Evolutionary conservation across 2,888 invertebrate species (phyloP).

Genomic region (Amaurobius ferox): DNA sequence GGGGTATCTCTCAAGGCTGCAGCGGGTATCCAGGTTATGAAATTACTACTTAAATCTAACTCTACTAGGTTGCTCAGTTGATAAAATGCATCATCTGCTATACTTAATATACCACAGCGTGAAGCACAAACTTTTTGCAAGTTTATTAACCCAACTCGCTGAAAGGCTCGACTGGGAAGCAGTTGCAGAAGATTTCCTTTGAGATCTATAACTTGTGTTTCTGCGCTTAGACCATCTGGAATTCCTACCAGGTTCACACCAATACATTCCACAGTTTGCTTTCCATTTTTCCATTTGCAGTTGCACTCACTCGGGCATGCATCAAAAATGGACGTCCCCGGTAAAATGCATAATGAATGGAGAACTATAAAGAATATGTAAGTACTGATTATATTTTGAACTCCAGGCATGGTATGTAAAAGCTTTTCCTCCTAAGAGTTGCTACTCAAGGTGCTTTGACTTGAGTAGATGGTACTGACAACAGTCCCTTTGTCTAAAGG

Average conservation of each 20-base stretch:
- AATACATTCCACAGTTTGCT: slow-evolving; percentile 73
- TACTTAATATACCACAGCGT: slow-evolving; percentile 67
- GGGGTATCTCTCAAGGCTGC: slow-evolving; percentile 71
- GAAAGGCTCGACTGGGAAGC: slow-evolving; percentile 72
- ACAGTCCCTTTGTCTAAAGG: slow-evolving; percentile 4
- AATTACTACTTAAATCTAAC: slow-evolving; percentile 74
- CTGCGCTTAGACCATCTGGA: slow-evolving; percentile 71
- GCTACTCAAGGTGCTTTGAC: background rate
- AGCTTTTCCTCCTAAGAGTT: background rate
- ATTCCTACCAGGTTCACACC: slow-evolving; percentile 67
- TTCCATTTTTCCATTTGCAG: slow-evolving; percentile 74
- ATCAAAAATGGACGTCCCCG: slow-evolving; percentile 34
- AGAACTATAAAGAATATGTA: slow-evolving; percentile 32
- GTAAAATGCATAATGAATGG: slow-evolving; percentile 19
- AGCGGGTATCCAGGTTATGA: slow-evolving; percentile 72
- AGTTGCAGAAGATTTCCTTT: slow-evolving; percentile 71
- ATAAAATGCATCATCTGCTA: slow-evolving; percentile 73
- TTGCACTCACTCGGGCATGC: slow-evolving; percentile 72
- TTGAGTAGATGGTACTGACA: slow-evolving; percentile 3
- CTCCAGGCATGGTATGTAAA: slow-evolving; percentile 42
- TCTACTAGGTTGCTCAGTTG: slow-evolving; percentile 74
- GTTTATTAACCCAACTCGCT: slow-evolving; percentile 70
- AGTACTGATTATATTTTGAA: slow-evolving; percentile 14
- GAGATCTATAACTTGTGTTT: slow-evolving; percentile 74
- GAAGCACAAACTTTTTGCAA: slow-evolving; percentile 73